phyloP scores from a whole-genome alignment of 2,888 invertebrate genomes.

The Tenodera sinensis region DNA sequence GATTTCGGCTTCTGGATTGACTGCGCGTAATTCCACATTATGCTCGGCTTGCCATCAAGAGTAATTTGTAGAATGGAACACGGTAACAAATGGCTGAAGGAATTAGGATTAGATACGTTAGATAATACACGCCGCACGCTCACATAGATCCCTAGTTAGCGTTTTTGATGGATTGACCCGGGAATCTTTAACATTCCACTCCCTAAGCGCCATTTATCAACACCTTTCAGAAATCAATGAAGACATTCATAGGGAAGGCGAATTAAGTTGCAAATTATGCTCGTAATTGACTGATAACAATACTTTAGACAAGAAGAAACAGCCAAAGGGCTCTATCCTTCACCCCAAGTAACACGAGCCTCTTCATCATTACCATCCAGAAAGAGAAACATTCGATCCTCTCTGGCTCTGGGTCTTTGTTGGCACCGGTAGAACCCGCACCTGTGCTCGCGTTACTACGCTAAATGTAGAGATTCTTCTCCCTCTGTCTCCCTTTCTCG shows the following conservation, averaged over 20 bases:
- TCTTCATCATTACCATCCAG: too few relatives aligned
- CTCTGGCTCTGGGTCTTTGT: too few relatives aligned
- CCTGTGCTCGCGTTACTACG: too few relatives aligned
- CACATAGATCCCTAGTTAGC: neutral
- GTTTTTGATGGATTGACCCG: neutral
- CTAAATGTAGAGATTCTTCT: too few relatives aligned
- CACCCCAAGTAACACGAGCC: too few relatives aligned
- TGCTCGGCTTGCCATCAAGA: conserved; percentile 2
- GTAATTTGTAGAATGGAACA: conserved; percentile 3
- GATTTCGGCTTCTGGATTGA: conserved; percentile 12
- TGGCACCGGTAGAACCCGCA: too few relatives aligned
- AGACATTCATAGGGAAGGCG: neutral
- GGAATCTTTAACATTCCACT: neutral
- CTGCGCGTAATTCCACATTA: neutral
- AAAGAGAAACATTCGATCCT: too few relatives aligned
- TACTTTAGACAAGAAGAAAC: neutral
- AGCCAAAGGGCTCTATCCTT: too few relatives aligned
- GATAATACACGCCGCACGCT: neutral
- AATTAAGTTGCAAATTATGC: neutral
- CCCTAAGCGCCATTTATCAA: neutral
- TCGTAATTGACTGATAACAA: neutral
- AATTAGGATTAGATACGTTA: neutral
- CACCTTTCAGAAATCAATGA: neutral
- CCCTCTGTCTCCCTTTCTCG: too few relatives aligned
- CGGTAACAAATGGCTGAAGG: neutral